These are phyloP conservation scores for Cochlearius cochlearius DNA, from an alignment of 2,113 vertebrate genomes.

Conservation along the genomic window DNA sequence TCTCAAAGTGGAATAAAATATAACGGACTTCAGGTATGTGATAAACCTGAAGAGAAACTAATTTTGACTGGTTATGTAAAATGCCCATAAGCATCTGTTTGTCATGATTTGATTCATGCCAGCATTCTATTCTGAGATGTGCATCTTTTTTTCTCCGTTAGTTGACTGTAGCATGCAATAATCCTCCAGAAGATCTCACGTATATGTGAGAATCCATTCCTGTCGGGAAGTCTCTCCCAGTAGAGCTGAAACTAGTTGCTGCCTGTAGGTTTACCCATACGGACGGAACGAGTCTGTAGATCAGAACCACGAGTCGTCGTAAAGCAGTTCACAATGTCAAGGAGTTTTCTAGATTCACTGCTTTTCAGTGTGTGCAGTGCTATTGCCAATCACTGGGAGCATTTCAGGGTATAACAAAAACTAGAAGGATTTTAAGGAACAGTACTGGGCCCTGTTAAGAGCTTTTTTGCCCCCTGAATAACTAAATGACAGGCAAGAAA, in stretches of 20 bases:
- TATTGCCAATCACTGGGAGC: background rate
- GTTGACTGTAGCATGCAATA: background rate
- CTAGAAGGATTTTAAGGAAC: background rate
- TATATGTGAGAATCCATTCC: slow-evolving; percentile 2
- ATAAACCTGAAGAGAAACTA: slow-evolving; percentile 2
- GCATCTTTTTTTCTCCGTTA: background rate
- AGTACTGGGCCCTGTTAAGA: background rate
- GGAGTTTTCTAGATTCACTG: background rate
- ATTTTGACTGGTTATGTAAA: slow-evolving; percentile 34
- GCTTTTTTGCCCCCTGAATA: background rate
- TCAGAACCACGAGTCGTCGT: slow-evolving; percentile 30
- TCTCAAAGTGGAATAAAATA: background rate
- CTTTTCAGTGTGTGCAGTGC: background rate
- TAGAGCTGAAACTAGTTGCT: background rate
- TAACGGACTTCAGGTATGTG: background rate
- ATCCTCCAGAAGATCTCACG: slow-evolving; percentile 39
- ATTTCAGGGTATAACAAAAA: background rate
- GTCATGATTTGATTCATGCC: slow-evolving; percentile 8
- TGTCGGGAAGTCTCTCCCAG: background rate
- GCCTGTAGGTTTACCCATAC: background rate
- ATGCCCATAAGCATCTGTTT: slow-evolving; percentile 13
- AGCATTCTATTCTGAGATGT: slow-evolving; percentile 18
- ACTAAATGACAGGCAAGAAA: background rate
- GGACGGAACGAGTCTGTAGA: slow-evolving; percentile 7
- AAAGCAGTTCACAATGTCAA: slow-evolving; percentile 9